Evolutionary conservation across 2,797 vertebrate genomes (phyloP).

Genomic region (Coregonus sp.): DNA sequence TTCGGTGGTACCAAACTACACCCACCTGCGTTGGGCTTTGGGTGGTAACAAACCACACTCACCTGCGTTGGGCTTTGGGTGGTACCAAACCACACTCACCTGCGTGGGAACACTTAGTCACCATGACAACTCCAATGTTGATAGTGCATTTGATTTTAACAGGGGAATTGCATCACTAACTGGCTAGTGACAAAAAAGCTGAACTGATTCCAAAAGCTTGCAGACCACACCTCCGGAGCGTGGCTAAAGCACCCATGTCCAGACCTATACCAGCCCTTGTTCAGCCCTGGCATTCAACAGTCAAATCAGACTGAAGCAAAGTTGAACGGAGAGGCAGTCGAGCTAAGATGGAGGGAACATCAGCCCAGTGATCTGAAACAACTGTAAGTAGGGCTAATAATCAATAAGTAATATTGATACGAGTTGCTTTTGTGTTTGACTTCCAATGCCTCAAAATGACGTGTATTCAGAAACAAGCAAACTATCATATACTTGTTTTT

Average conservation of each 20-base stretch:
- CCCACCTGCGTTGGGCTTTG: neutral
- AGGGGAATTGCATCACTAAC: neutral
- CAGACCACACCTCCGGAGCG: constrained; percentile 50
- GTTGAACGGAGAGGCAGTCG: neutral
- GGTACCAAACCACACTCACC: too few species aligned
- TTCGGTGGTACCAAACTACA: neutral
- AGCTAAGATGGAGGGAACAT: constrained; percentile 29
- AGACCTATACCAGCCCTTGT: neutral
- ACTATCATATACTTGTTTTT: neutral
- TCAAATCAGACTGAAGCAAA: neutral
- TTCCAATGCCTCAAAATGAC: neutral
- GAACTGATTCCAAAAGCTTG: constrained; percentile 26
- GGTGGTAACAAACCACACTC: neutral
- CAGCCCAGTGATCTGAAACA: constrained; percentile 24
- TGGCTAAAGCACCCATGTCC: constrained; percentile 26
- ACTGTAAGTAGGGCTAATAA: neutral
- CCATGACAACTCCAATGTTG: neutral
- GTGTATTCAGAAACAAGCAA: neutral
- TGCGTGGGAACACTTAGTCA: neutral
- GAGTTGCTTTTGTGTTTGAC: neutral
- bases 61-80: neutral
- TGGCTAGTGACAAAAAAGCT: neutral
- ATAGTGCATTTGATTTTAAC: neutral
- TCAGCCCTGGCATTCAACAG: neutral
- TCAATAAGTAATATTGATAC: neutral